Percentiles rank a stretch among this genome's conserved stretches.
Evolutionary conservation across 2,888 invertebrate genomes (phyloP).

Genomic region (Parascotia fuliginaria): DNA sequence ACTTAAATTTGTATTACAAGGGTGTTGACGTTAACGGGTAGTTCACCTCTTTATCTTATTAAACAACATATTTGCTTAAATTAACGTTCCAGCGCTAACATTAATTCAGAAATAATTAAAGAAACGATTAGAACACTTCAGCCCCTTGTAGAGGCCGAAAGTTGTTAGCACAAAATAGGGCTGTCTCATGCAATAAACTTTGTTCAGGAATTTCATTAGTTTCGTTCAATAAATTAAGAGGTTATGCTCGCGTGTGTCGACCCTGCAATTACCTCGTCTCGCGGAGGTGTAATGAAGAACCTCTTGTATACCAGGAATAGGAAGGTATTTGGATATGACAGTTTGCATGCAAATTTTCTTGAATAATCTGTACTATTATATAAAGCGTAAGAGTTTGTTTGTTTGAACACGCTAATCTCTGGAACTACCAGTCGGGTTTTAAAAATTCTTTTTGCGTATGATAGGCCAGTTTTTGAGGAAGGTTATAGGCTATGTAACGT

Average conservation of each 20-base stretch:
- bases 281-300: conserved; percentile 78
- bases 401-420: too few species aligned
- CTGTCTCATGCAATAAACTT: conserved; percentile 82
- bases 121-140: conserved; percentile 76
- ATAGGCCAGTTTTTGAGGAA: too few species aligned
- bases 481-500: too few species aligned
- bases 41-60: conserved; percentile 9
- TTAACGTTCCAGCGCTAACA: conserved; percentile 61
- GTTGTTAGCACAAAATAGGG: conserved; percentile 80
- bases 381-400: too few species aligned
- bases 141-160: conserved; percentile 62
- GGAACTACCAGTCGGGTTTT: too few species aligned
- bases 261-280: conserved; percentile 83
- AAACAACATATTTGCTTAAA: conserved; percentile 47
- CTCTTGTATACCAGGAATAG: conserved; percentile 51
- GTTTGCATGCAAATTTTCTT: conserved; percentile 5
- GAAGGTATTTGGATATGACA: conserved; percentile 53
- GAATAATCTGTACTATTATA: not conserved
- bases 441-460: too few species aligned
- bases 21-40: too few species aligned
- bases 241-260: conserved; percentile 85
- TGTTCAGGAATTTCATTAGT: conserved; percentile 84
- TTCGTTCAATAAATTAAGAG: conserved; percentile 86
- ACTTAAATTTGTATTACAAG: too few species aligned
- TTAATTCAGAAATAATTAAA: conserved; percentile 83